Conservation (phyloP, 2,113 vertebrate genomes). For the Trematocara variabile region DNA sequence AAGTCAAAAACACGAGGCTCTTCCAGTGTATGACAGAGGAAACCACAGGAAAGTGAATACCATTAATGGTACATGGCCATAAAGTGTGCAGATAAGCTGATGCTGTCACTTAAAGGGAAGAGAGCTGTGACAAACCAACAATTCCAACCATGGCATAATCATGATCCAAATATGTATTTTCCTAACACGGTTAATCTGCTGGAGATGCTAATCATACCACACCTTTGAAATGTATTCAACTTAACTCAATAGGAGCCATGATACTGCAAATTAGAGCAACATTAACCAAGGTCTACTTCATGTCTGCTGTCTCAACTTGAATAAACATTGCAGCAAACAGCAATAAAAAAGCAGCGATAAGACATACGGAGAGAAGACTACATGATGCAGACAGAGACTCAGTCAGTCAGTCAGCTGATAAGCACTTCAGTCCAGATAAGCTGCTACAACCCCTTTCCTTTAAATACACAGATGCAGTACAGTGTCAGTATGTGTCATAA, state of each 20-base stretch:
- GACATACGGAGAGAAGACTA: not conserved
- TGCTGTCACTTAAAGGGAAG: not conserved
- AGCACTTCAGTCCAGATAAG: not conserved
- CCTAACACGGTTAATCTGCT: not conserved
- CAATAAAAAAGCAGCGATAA: constrained; percentile 16
- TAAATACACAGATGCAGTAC: not conserved
- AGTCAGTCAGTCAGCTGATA: not conserved
- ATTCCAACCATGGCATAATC: not conserved
- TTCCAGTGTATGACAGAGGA: not conserved
- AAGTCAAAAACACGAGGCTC: not conserved
- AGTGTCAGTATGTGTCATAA: constrained; percentile 3
- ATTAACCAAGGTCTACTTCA: not conserved
- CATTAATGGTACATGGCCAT: not conserved
- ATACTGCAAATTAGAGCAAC: not conserved
- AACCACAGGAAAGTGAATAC: not conserved
- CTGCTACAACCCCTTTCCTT: constrained; percentile 16
- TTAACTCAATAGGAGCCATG: not conserved
- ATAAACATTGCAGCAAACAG: not conserved
- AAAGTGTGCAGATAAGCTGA: not conserved
- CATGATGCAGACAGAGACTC: constrained; percentile 5
- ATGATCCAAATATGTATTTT: not conserved
- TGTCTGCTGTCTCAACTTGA: not conserved
- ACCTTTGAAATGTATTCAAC: not conserved
- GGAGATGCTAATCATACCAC: not conserved
- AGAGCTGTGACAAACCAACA: not conserved